Evolutionary conservation across 37 sponge, comb jelly and placozoan species (phyloP), one percentile per base, ranked within the genome.

Genomic region (Lycopodina hypogea): DNA sequence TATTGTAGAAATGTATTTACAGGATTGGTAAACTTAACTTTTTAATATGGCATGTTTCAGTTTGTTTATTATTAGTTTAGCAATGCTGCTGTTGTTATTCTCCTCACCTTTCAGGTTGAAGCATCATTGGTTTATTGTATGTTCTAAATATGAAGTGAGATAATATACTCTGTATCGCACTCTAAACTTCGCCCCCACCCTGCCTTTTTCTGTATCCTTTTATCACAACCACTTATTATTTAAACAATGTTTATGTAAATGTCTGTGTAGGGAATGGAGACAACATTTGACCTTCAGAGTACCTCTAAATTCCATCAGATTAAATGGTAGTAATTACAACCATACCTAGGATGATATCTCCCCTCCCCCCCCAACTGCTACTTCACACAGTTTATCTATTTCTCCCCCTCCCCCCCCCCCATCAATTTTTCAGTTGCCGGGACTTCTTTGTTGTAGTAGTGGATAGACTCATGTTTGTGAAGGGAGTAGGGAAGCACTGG

Each of bases 401-500:
- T 29, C 52, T 58, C 59, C 3, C 3, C 56, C 36, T 52, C 7
- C 36, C 4, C 57, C 22, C 33, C 2, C 66, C 42, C 69, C 28
- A 42, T 28, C 24, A 38, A 58, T 33, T 34, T 72, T 15, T 62
- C 86, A 88, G 91, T 56, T 75, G 48, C 80, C 57, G 68, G 7
- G 88, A 79, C 36, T 84, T 80, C 69, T 80, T 90, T 87, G 92
- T 83, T 22, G 29, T 90, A 15, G 51, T 90, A 34, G 68, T 71
- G 63, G 78, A 82, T 24, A 41, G 55, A 45, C 40, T 81, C 19
- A 76, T 90, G 48, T 90, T 86, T 74, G 83, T 90, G 29, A 90
- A 90, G 42, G 91, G 91, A 45, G 29, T 62, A 69, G 80, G 79
- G 51, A 83, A 86, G 41, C 87, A 86, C 69, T 90, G 91, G 91